Evolutionary conservation across 2,888 invertebrate species (phyloP), one percentile per base, ranked within the genome.

Genomic region (Acleris cristana): DNA sequence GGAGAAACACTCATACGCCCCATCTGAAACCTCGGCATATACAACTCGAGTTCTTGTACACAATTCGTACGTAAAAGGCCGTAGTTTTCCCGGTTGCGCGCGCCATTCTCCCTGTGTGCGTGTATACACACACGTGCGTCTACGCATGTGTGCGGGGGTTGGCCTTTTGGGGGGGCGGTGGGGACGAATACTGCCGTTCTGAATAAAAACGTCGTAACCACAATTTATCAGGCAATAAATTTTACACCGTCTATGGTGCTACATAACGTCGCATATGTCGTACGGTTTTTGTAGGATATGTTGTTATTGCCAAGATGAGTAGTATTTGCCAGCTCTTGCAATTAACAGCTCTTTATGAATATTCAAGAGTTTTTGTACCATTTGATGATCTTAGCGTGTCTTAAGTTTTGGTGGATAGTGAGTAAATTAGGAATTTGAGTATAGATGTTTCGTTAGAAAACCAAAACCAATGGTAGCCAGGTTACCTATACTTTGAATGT

Each of bases 321-420:
- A 77, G 87, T 91, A 91, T 91, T 91, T 91, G 88, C 88, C 83
- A 85, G 89, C 88, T 91, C 90, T 91, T 90, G 91, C 91, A 91
- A 91, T 91, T 91, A 91, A 90, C 91, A 90, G 88, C 86, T 88
- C 89, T 90, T 90, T 90, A 91, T 91, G 89, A 91, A 91, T 92
- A 91, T 92, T 91, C 90, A 90, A 89, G 81, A 84, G 87, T 87
- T 90, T 81, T 89, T 89, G 84, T 88, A 87, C 87, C 88, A 90
- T 88, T 89, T 88, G 87, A 86, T 85, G 87, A 67, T 67, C 67
- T 67, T 63, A 40, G 53, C 52, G 40, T 54, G 67, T 67, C 67
- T 63, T 67, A 40, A 26, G 56, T 19, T 49, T 26, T 10, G 18
- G 48, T 59, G 14, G 40, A 14, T 57, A 23, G 19, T 3, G 19